phyloP scores from a whole-genome alignment of 2,797 vertebrate species.

The Enteromius unitaeniatus region DNA sequence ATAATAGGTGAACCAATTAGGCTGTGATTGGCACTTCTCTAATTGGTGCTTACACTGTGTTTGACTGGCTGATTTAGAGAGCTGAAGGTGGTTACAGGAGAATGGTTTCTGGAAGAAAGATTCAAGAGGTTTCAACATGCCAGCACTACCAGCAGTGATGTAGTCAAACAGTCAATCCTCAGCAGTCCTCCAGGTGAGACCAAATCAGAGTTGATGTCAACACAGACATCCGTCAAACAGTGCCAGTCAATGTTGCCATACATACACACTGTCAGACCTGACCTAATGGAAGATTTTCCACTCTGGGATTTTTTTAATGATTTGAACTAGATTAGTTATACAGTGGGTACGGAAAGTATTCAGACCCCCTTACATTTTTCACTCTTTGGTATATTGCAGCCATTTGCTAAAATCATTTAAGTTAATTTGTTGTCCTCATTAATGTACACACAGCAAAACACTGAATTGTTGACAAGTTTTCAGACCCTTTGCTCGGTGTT shows the following conservation, averaged over 20 bases:
- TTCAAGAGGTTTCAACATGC: constrained; percentile 89
- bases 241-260: neutral
- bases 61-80: constrained; percentile 76
- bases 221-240: neutral
- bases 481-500: no score
- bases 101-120: constrained; percentile 97
- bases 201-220: constrained; percentile 4
- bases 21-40: constrained; percentile 10
- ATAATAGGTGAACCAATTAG: constrained; percentile 23
- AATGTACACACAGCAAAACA: no score
- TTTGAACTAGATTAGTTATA: no score
- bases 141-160: constrained; percentile 80
- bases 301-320: neutral
- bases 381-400: no score
- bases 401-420: no score
- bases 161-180: constrained; percentile 90
- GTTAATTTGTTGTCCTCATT: no score
- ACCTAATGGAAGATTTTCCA: neutral
- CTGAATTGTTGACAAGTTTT: no score
- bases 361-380: no score
- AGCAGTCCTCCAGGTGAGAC: constrained; percentile 82
- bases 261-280: neutral
- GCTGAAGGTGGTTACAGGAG: constrained; percentile 90
- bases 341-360: no score
- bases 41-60: constrained; percentile 24